phyloP scores from a whole-genome alignment of 1,140 invertebrate genomes.

The Drosophila lowei region DNA sequence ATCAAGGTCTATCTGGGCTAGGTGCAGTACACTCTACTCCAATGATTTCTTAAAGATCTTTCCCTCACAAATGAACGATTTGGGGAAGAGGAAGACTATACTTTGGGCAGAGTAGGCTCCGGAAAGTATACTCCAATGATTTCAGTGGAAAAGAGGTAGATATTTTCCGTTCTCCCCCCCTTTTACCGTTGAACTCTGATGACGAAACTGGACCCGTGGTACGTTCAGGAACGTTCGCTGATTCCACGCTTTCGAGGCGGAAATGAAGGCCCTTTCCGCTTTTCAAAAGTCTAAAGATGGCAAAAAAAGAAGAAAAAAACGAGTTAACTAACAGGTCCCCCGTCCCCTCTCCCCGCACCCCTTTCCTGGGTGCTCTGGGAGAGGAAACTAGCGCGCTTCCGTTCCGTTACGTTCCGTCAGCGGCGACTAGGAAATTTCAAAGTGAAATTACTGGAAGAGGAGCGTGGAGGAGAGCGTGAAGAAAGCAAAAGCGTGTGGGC shows the following conservation, averaged over 20 bases:
- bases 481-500: slow-evolving; percentile 67
- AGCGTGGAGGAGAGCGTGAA: slow-evolving; percentile 48
- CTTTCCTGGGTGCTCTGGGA: not conserved
- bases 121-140: not conserved
- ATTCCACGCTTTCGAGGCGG: slow-evolving; percentile 51
- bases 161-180: not conserved
- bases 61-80: too few relatives aligned
- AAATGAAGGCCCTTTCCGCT: slow-evolving; percentile 78
- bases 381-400: slow-evolving; percentile 67
- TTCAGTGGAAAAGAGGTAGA: not conserved
- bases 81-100: too few relatives aligned
- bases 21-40: too few relatives aligned
- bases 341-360: not conserved
- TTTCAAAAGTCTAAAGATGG: slow-evolving; percentile 68
- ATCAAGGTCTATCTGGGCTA: too few relatives aligned
- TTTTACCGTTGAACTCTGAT: slow-evolving; percentile 1
- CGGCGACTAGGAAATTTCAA: slow-evolving; percentile 71
- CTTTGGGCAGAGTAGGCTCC: too few relatives aligned
- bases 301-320: slow-evolving; percentile 26
- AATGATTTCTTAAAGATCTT: too few relatives aligned
- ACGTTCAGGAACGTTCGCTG: slow-evolving; percentile 42
- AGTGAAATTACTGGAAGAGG: slow-evolving; percentile 71
- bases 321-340: slow-evolving; percentile 32
- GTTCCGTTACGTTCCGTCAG: slow-evolving; percentile 25
- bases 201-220: slow-evolving; percentile 14